A percentile compares a stretch with the other conserved stretches of the same genome.
phyloP scores from a whole-genome alignment of 1,140 invertebrate genomes.

The Trachymyrmex septentrionalis region DNA sequence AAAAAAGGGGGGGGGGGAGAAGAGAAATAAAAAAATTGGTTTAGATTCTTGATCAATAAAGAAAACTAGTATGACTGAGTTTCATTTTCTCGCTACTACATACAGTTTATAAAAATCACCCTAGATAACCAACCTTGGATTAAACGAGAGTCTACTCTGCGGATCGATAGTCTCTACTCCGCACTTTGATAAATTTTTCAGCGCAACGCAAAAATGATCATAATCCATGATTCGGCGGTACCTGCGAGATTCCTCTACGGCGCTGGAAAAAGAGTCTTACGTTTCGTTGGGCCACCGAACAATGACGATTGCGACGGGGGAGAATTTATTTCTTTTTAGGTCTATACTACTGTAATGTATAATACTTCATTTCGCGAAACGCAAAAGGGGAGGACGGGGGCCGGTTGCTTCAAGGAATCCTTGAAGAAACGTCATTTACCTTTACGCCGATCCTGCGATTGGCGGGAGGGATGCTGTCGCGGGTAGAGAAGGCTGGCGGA shows the following conservation, averaged over 20 bases:
- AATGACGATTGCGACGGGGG: not conserved
- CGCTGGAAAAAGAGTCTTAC: not conserved
- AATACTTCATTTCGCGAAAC: constrained; percentile 7
- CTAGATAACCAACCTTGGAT: not conserved
- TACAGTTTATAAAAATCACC: not conserved
- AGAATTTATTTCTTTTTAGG: constrained; percentile 5
- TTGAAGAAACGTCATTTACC: constrained; percentile 34
- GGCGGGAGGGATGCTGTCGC: constrained; percentile 15
- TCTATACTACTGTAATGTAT: not conserved
- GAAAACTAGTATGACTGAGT: not conserved
- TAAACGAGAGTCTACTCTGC: not conserved
- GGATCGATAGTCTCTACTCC: not conserved
- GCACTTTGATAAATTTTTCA: not conserved
- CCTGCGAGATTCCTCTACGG: not conserved
- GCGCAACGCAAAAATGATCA: not conserved
- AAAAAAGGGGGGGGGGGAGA: not conserved
- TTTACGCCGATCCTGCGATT: constrained; percentile 33
- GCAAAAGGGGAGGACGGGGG: constrained; percentile 9
- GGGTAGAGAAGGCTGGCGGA: constrained; percentile 45
- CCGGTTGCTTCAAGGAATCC: not conserved
- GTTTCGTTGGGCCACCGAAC: constrained; percentile 1
- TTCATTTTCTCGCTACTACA: not conserved
- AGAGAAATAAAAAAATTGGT: not conserved
- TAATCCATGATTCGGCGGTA: not conserved
- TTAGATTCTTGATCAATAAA: too few species aligned